These are phyloP conservation scores for Harpagifer antarcticus DNA, from an alignment of 2,797 vertebrate species.

Conservation along the genomic window DNA sequence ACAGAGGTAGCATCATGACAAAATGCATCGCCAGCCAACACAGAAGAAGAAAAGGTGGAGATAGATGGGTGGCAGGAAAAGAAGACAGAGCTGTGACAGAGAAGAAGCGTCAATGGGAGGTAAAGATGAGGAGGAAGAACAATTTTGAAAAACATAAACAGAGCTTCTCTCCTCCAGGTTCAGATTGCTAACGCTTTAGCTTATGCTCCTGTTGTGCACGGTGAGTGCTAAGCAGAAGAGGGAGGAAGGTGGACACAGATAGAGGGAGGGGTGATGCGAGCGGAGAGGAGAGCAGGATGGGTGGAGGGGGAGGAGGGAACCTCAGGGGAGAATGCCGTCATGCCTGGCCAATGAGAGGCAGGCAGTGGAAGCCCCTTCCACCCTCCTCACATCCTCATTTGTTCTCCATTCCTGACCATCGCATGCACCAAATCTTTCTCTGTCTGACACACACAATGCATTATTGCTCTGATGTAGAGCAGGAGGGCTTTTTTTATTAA, in stretches of 20 bases:
- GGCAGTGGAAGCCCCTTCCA: constrained; percentile 82
- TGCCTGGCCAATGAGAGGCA: constrained; percentile 91
- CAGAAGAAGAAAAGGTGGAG: constrained; percentile 50
- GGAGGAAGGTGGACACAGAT: constrained; percentile 81
- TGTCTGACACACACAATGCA: constrained; percentile 43
- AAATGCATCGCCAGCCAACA: constrained; percentile 61
- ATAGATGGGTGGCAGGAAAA: constrained; percentile 62
- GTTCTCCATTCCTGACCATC: constrained; percentile 53
- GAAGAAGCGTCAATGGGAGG: constrained; percentile 34
- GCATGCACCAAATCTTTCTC: constrained; percentile 46
- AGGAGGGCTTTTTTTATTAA: constrained; percentile 39
- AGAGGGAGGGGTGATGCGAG: constrained; percentile 76
- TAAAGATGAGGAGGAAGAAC: constrained; percentile 26
- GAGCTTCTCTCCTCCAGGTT: constrained; percentile 76
- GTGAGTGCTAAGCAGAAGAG: constrained; percentile 76
- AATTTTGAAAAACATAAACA: constrained; percentile 19
- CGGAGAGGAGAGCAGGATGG: constrained; percentile 73
- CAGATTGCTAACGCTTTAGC: constrained; percentile 71
- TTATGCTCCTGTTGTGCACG: constrained; percentile 81
- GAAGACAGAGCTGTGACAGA: constrained; percentile 60
- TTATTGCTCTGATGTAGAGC: constrained; percentile 27
- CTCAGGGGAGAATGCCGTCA: constrained; percentile 92
- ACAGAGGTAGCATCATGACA: constrained; percentile 74
- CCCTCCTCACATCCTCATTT: constrained; percentile 64
- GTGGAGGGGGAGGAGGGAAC: constrained; percentile 70